Base-by-base conservation (phyloP, 2,113 vertebrate genomes). In the Serinus canaria region DNA sequence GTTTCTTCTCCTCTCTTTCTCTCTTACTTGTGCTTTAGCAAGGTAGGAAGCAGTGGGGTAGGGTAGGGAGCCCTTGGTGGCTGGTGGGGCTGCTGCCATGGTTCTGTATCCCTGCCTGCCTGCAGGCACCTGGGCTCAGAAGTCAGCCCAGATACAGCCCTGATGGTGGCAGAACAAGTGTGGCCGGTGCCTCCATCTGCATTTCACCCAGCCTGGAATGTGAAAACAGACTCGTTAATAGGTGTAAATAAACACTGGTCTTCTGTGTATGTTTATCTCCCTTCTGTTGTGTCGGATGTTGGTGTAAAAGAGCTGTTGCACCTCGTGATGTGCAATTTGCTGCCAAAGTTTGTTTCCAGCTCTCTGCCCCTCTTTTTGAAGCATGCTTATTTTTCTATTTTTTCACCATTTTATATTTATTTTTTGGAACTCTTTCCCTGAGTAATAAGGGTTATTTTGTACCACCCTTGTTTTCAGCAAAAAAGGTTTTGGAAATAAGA, bases 201-300 rank as follows among this genome's bases (percentile, higher is more conserved):
- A 87, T 82, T 87, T 93, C 91, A 84, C 24, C 53, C 35, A 78
- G 73, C 10, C 44, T 94, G 74, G 69, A 82, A 94, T 84, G 75
- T 59, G 13, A 89, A 94, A 96, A 89, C 92, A 94, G 43, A 3
- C 52, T 92, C 87, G 49, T 92, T 95, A 95, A 52, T 67, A 43
- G 0, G 0, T 53, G 87, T 92, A 95, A 91, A 92, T 89, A 92
- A 94, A 94, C 80, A 77, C 85, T 13, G 43, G 3, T 44, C 58
- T 56, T 37, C 59, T 55, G 2, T 55, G n/a, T n/a, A 1, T 72
- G 66, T 73, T 94, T 89, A 64, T 89, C 60, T 78, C 27, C 47
- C 27, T 70, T 47, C 52, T 73, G 0, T 43, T 47, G 25, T n/a
- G 37, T 75, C 0, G 4, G 60, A 59, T 89, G 39, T 70, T 87